Evolutionary conservation across 2,113 vertebrate genomes (phyloP).

Genomic region (Acanthochromis polyacanthus): DNA sequence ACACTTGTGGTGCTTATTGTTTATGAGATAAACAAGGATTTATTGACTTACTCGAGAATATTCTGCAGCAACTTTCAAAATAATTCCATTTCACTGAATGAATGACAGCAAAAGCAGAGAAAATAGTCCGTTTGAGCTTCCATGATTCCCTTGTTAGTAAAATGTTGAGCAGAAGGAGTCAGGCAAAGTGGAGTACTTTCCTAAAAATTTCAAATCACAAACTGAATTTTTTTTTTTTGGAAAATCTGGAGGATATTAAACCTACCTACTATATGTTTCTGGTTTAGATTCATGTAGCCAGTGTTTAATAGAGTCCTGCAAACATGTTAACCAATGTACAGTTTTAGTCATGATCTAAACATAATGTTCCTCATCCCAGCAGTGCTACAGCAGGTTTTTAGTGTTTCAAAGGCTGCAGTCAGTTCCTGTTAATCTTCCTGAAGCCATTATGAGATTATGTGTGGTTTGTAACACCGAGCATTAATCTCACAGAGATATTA

Average conservation of each 20-base stretch:
- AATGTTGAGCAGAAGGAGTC: too few relatives aligned
- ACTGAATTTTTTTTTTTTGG: too few relatives aligned
- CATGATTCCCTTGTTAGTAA: background rate
- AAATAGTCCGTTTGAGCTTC: background rate
- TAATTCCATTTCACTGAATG: background rate
- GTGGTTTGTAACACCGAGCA: background rate
- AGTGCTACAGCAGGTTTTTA: background rate
- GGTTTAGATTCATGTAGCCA: too few relatives aligned
- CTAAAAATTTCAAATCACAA: too few relatives aligned
- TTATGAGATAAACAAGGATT: background rate
- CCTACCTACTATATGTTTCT: too few relatives aligned
- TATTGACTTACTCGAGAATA: background rate
- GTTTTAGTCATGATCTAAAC: background rate
- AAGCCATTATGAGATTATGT: conserved; percentile 1
- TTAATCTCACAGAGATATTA: background rate
- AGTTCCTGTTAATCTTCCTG: background rate
- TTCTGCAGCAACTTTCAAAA: background rate
- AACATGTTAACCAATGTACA: too few relatives aligned
- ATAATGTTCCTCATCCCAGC: background rate
- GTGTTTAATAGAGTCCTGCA: too few relatives aligned
- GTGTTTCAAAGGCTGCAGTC: background rate
- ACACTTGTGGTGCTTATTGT: background rate
- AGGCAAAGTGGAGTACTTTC: too few relatives aligned
- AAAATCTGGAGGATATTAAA: too few relatives aligned
- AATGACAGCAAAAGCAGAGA: too few relatives aligned